Evolutionary conservation across 1,140 invertebrate genomes (phyloP), one percentile per base, ranked within the genome.

Genomic region (Formica selysi): DNA sequence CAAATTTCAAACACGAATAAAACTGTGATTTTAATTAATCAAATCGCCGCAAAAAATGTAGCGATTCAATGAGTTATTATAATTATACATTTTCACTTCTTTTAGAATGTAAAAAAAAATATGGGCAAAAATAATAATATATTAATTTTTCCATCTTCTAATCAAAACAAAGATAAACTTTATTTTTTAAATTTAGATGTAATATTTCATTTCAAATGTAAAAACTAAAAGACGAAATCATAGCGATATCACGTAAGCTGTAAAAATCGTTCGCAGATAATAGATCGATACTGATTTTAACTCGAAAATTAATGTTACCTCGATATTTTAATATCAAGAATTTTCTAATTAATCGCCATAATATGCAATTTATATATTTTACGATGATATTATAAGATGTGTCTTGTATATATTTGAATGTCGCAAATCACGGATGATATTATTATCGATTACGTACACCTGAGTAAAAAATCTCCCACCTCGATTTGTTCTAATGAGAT

Each of bases 401-500:
- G 48, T 3, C n/a, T 2, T 41, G 4, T 7, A 59, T 7, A 59
- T 19, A 61, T 48, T 73, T 13, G 8, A 61, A 38, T 19, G n/a
- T 61, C 10, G 19, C 26, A 54, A 6, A 61, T 61, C 38, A 13
- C 51, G 38, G 10, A 54, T 22, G 13, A 62, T 41, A 38, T 48
- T n/a, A 29, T 13, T 54, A 44, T n/a, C 41, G 32, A 57, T 71
- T 81, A 6, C 44, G 13, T 22, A 57, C 3, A 11, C 19, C 7
- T 0, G 51, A 19, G 3, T 32, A 26, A 83, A 73, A 44, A 48
- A 70, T 38, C 22, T 19, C 11, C 19, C 51, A 38, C 6, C 68
- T 59, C 8, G 79, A 74, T 83, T 74, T 48, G 54, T 44, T 83
- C 54, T 74, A 81, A 81, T 70, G 57, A 22, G 22, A 29, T 61